A percentile compares a stretch with the other conserved stretches of the same genome.
Evolutionary conservation across 1,140 invertebrate species (phyloP).

Genomic region (Liolophura sinensis): DNA sequence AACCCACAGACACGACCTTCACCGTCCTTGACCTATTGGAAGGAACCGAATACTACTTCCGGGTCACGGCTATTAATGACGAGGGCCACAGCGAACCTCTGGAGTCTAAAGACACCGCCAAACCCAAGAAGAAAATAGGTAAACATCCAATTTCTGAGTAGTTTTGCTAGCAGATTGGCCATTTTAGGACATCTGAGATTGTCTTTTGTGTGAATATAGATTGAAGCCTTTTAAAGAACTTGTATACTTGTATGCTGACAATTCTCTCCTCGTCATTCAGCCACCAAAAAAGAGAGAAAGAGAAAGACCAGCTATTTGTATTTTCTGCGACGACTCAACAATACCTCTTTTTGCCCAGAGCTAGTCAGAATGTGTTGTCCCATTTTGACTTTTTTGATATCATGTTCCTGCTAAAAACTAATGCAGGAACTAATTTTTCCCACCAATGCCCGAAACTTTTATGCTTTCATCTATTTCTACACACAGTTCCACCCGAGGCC

Average conservation of each 20-base stretch:
- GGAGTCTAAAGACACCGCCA: slow-evolving; percentile 48
- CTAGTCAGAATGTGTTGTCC: too few relatives aligned
- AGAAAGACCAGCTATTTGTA: too few relatives aligned
- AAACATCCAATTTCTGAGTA: background rate
- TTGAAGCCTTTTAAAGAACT: too few relatives aligned
- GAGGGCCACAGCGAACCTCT: slow-evolving; percentile 82
- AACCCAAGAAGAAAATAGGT: slow-evolving; percentile 12
- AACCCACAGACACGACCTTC: slow-evolving; percentile 23
- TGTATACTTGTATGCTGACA: too few relatives aligned
- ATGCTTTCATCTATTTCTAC: slow-evolving; percentile 17
- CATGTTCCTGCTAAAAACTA: too few relatives aligned
- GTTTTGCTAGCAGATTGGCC: background rate
- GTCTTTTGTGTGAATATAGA: background rate
- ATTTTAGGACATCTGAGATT: background rate
- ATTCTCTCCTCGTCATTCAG: too few relatives aligned
- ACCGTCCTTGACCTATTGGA: slow-evolving; percentile 69
- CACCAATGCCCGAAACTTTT: background rate
- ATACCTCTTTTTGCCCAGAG: too few relatives aligned
- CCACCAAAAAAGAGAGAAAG: too few relatives aligned
- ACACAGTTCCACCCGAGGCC: slow-evolving; percentile 83
- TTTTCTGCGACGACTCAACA: too few relatives aligned
- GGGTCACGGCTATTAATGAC: slow-evolving; percentile 84
- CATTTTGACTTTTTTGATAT: too few relatives aligned
- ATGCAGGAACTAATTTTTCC: too few relatives aligned
- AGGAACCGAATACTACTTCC: slow-evolving; percentile 94